A percentile compares a stretch with the other conserved stretches of the same genome.
Conservation (phyloP, 2,888 invertebrate genomes). For the Mythimna vitellina region DNA sequence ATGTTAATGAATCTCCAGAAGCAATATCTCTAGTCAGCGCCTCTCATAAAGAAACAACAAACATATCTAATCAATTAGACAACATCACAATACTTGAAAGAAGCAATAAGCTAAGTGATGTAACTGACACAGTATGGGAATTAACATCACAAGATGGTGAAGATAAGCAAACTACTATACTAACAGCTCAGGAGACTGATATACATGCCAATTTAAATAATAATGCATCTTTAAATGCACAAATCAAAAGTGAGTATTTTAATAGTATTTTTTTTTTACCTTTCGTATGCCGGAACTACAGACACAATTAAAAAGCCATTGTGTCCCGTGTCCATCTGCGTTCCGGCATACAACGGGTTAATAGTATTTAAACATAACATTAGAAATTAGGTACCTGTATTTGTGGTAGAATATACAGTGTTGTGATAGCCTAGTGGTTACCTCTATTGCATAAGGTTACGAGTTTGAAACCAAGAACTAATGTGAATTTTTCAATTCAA, state of each 20-base stretch:
- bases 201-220: conserved; percentile 53
- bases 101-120: conserved; percentile 24
- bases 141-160: conserved; percentile 46
- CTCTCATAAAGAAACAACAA: conserved; percentile 24
- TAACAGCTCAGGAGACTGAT: conserved; percentile 53
- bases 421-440: no score
- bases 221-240: conserved; percentile 18
- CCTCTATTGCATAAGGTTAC: no score
- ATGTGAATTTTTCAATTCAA: no score
- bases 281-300: no score
- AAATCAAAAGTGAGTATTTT: conserved; percentile 44
- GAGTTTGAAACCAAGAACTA: no score
- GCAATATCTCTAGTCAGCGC: conserved; percentile 50
- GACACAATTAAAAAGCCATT: no score
- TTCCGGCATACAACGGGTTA: no score
- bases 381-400: not conserved
- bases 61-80: conserved; percentile 30
- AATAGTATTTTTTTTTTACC: not conserved
- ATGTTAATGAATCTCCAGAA: conserved; percentile 65
- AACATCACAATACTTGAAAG: conserved; percentile 12
- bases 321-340: no score
- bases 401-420: not conserved
- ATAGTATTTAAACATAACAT: not conserved
- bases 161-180: conserved; percentile 33
- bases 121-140: conserved; percentile 42